These are phyloP conservation scores for Hydractinia echinata DNA, from an alignment of 30 jellyfish, hydroid and myxozoan species.

Conservation along the genomic window DNA sequence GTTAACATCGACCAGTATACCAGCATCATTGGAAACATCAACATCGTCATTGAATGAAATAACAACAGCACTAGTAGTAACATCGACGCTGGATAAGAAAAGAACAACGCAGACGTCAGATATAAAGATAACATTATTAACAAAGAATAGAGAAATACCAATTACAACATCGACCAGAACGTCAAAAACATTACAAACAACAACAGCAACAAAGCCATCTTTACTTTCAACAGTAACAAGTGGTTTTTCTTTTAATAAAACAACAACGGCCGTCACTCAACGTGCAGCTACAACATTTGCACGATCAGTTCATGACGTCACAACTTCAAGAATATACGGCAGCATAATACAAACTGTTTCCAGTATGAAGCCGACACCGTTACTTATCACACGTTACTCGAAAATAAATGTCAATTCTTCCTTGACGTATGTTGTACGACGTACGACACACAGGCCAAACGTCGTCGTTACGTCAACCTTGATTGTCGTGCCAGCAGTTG, in stretches of 20 bases:
- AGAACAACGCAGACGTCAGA: not conserved
- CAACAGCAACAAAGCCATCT: not conserved
- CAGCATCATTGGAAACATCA: not conserved
- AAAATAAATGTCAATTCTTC: too few relatives aligned
- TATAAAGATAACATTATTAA: not conserved
- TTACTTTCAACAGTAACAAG: not conserved
- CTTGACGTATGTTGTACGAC: too few relatives aligned
- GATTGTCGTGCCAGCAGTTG: too few relatives aligned
- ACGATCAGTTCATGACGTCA: conserved; percentile 2
- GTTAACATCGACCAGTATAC: not conserved
- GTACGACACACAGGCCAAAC: too few relatives aligned
- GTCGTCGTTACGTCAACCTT: too few relatives aligned
- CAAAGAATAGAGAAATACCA: not conserved
- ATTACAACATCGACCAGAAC: not conserved
- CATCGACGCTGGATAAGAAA: too few relatives aligned
- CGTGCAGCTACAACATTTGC: not conserved
- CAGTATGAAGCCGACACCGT: too few relatives aligned
- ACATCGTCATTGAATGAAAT: not conserved
- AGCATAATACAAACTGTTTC: not conserved
- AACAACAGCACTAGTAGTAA: too few relatives aligned
- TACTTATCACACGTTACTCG: too few relatives aligned
- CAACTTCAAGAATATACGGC: not conserved
- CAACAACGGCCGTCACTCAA: not conserved
- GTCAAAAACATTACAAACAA: too few relatives aligned
- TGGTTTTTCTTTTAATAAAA: not conserved